Percentiles rank a stretch among this genome's conserved stretches.
Evolutionary conservation across 2,888 invertebrate species (phyloP).

Genomic region (Phengaris arion): DNA sequence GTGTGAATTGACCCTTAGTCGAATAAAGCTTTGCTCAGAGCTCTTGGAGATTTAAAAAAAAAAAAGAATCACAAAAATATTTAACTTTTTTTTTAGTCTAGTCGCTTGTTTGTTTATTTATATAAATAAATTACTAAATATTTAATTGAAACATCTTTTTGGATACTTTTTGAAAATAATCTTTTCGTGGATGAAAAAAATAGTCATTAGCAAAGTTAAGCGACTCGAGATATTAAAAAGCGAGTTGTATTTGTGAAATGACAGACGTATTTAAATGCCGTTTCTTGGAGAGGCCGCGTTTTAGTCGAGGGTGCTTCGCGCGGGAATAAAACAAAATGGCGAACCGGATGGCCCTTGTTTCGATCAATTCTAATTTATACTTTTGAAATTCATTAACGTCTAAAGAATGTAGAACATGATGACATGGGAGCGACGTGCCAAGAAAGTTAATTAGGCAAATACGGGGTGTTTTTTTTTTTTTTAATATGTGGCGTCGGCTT

Average conservation of each 20-base stretch:
- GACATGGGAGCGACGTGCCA: neutral
- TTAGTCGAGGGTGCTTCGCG: neutral
- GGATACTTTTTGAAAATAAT: neutral
- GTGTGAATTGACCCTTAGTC: too few relatives aligned
- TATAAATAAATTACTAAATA: neutral
- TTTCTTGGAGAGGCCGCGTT: constrained; percentile 3
- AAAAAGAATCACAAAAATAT: too few relatives aligned
- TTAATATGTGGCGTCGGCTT: too few relatives aligned
- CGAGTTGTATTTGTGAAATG: neutral
- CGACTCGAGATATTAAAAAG: neutral
- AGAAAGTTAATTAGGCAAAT: too few relatives aligned
- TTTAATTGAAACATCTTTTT: neutral
- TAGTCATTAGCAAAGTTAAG: constrained; percentile 4
- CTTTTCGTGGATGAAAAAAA: neutral
- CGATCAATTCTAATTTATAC: neutral
- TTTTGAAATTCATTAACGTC: neutral
- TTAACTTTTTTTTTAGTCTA: neutral
- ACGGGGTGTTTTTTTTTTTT: too few relatives aligned
- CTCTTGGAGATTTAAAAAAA: too few relatives aligned
- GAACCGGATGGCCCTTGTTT: neutral
- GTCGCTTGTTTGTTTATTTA: neutral
- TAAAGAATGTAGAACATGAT: neutral
- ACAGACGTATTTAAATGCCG: neutral
- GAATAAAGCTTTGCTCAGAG: too few relatives aligned
- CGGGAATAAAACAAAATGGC: constrained; percentile 10